Conservation (phyloP, 1,140 invertebrate species). For the Liolophura sinensis region DNA sequence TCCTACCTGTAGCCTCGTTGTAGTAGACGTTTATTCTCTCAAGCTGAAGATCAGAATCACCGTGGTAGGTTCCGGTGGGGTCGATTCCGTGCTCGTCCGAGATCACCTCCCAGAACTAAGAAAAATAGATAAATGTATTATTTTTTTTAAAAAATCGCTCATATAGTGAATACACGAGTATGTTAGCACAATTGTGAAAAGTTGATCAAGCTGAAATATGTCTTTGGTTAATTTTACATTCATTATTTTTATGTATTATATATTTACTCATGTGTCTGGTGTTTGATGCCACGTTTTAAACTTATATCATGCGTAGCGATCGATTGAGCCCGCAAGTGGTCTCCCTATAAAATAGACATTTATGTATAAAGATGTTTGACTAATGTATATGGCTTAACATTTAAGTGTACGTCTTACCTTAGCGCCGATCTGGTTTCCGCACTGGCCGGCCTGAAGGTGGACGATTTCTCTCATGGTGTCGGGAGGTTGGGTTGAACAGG, state of each 20-base stretch:
- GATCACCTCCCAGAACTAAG: conserved; percentile 63
- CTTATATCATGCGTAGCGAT: no score
- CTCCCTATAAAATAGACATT: background rate
- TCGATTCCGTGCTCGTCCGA: conserved; percentile 60
- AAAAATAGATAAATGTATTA: background rate
- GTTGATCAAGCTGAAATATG: background rate
- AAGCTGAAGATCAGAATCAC: conserved; percentile 61
- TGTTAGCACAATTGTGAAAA: no score
- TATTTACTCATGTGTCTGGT: background rate
- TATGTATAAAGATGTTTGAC: background rate
- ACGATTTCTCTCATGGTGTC: conserved; percentile 74
- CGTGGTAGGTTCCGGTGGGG: conserved; percentile 58
- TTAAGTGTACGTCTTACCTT: conserved; percentile 63
- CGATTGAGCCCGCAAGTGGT: no score
- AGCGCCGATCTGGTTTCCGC: conserved; percentile 76
- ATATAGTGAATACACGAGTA: background rate
- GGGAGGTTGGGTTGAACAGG: no score
- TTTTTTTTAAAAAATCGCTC: background rate
- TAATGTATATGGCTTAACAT: background rate
- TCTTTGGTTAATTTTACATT: background rate
- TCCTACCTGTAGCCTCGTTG: conserved; percentile 49
- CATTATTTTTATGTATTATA: background rate
- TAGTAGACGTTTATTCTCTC: conserved; percentile 62
- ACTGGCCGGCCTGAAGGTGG: conserved; percentile 76
- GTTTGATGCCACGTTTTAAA: no score